Base-by-base conservation (phyloP, 2,797 vertebrate genomes). In the Rhinichthys osculus region DNA sequence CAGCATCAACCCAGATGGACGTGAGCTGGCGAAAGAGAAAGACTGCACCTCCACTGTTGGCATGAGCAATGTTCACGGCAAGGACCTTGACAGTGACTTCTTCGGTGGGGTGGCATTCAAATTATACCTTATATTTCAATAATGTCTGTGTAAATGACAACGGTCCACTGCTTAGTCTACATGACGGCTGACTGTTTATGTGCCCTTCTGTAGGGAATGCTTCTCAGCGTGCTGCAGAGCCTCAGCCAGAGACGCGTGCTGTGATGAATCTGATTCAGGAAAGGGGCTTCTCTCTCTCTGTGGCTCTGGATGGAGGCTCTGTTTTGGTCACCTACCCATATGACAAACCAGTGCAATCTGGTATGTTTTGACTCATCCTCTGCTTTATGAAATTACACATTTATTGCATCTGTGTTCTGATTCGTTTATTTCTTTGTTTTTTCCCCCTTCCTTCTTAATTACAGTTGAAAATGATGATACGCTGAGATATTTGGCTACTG, bases 71-170 rank as follows among this genome's bases (percentile, higher is more conserved):
- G 92, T 94, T 57, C 95, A 91, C 0, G 96, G 95, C 90, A 98
- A 95, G 91, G 98, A 99, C 77, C 94, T 99, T 90, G 97, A 99
- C 93, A 96, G 93, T 0, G 97, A 99, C 90, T 99, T 99, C 90
- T 96, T 97, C 90, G 97, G 98, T 99, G 91, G 95, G 95, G 88
- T 50, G 59, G 42, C 44, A 11, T 81, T 59, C 44, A 79, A 72
- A 59, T 33, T 21, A 47, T 21, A 27, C 4, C 44, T 78, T 5
- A 21, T 30, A 16, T 54, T 82, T 54, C 23, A 54, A 10, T 73
- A 4, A 16, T 64, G 17, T 67, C 13, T 73, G 30, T 74, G 66
- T 83, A 64, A 42, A 10, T 59, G 66, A 8, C 33, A 64, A 38
- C 13, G n/a, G 7, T n/a, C 71, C 9, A 64, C 19, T 59, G 16